Conservation (phyloP, 1,140 invertebrate species). For the Melipona quadrifasciata region DNA sequence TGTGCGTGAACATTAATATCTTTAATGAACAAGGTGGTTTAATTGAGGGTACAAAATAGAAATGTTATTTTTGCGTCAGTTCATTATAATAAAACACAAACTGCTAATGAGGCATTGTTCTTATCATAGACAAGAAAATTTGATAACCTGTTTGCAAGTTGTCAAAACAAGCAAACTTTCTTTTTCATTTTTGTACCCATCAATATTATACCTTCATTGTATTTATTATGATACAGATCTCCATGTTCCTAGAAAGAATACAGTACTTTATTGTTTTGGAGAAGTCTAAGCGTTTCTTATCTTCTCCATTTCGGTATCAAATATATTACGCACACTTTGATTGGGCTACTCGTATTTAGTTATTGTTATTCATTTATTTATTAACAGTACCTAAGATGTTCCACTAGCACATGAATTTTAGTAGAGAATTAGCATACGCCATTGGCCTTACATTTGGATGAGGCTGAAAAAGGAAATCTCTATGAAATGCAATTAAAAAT, state of each 20-base stretch:
- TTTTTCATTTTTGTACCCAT: slow-evolving; percentile 62
- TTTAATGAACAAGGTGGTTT: slow-evolving; percentile 64
- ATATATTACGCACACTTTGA: slow-evolving; percentile 77
- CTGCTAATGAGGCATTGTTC: slow-evolving; percentile 35
- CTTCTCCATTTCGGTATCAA: slow-evolving; percentile 71
- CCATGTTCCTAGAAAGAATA: slow-evolving; percentile 67
- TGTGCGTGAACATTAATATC: slow-evolving; percentile 49
- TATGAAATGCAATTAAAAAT: neutral
- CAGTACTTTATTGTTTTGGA: slow-evolving; percentile 65
- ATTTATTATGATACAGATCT: slow-evolving; percentile 65
- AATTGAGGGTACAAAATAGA: slow-evolving; percentile 69
- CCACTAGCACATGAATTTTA: slow-evolving; percentile 85
- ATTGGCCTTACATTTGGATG: slow-evolving; percentile 99
- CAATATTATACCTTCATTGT: slow-evolving; percentile 61
- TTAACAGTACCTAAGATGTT: slow-evolving; percentile 60
- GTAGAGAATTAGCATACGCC: slow-evolving; percentile 93
- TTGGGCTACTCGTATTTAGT: slow-evolving; percentile 74
- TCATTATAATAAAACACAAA: slow-evolving; percentile 49
- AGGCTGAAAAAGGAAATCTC: slow-evolving; percentile 84
- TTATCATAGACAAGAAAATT: slow-evolving; percentile 53
- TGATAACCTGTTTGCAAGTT: slow-evolving; percentile 36
- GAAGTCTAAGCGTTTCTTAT: slow-evolving; percentile 65
- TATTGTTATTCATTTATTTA: slow-evolving; percentile 67
- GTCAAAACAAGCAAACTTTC: slow-evolving; percentile 58
- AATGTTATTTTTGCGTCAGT: slow-evolving; percentile 49